Evolutionary conservation across 2,888 invertebrate species (phyloP).

Genomic region (Ischnura elegans): DNA sequence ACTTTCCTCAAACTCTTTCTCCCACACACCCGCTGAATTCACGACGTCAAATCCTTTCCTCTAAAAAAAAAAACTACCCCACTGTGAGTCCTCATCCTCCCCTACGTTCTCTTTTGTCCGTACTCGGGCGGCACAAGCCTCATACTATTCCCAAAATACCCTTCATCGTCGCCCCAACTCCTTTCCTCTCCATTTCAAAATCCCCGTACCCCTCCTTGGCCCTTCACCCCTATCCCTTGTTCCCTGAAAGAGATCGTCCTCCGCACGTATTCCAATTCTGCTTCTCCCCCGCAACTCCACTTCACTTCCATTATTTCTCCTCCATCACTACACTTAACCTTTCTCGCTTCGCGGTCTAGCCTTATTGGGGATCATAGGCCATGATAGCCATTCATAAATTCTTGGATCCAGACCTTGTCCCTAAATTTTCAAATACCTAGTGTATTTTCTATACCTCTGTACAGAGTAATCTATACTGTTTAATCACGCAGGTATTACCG

Average conservation of each 20-base stretch:
- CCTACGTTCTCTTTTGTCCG: background rate
- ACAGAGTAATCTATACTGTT: no score
- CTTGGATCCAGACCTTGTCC: background rate
- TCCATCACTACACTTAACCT: background rate
- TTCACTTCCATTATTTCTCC: background rate
- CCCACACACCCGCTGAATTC: background rate
- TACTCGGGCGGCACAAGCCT: background rate
- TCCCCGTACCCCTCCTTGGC: background rate
- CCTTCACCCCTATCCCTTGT: background rate
- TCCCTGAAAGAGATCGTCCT: background rate
- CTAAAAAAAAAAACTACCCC: background rate
- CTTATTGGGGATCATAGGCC: slow-evolving; percentile 24
- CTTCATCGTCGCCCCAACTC: background rate
- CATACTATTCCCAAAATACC: background rate
- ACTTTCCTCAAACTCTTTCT: background rate
- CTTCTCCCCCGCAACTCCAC: background rate
- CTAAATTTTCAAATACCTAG: background rate
- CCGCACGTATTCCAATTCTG: background rate
- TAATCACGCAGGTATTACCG: no score
- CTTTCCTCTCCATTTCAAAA: slow-evolving; percentile 17
- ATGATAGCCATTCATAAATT: slow-evolving; percentile 13
- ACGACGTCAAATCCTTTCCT: background rate
- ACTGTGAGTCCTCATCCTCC: background rate
- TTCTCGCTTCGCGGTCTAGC: background rate
- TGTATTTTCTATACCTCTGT: no score